phyloP scores from a whole-genome alignment of 2,113 vertebrate species.

The Bufo gargarizans region DNA sequence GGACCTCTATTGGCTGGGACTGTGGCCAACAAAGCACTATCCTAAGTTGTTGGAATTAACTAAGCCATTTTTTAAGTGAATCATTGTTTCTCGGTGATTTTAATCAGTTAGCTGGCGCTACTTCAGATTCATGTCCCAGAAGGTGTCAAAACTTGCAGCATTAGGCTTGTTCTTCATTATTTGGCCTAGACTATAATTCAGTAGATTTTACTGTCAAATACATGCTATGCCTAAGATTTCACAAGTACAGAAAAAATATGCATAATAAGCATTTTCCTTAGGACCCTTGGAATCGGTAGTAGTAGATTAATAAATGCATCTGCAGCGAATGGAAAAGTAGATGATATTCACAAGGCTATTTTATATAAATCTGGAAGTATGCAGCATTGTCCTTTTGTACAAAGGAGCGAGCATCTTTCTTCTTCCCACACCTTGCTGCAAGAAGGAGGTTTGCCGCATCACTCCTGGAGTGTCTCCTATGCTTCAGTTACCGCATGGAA shows the following conservation, averaged over 20 bases:
- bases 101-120: conserved; percentile 68
- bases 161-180: conserved; percentile 22
- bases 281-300: neutral
- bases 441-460: conserved; percentile 20
- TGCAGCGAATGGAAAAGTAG: neutral
- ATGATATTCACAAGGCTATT: neutral
- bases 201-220: neutral
- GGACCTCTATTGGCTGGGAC: conserved; percentile 44
- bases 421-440: conserved; percentile 6
- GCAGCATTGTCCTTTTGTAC: neutral
- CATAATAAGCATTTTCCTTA: neutral
- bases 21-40: conserved; percentile 66
- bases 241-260: neutral
- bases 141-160: conserved; percentile 42
- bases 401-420: neutral
- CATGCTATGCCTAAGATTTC: no score
- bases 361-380: neutral
- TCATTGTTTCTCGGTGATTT: conserved; percentile 65
- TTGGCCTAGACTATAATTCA: conserved; percentile 13
- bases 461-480: neutral
- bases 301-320: neutral
- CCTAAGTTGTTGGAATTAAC: conserved; percentile 41
- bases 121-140: conserved; percentile 60
- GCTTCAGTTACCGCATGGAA: conserved; percentile 5
- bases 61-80: conserved; percentile 61